These are phyloP conservation scores for Watsonalla cultraria DNA, from an alignment of 2,888 invertebrate genomes.

Conservation along the genomic window DNA sequence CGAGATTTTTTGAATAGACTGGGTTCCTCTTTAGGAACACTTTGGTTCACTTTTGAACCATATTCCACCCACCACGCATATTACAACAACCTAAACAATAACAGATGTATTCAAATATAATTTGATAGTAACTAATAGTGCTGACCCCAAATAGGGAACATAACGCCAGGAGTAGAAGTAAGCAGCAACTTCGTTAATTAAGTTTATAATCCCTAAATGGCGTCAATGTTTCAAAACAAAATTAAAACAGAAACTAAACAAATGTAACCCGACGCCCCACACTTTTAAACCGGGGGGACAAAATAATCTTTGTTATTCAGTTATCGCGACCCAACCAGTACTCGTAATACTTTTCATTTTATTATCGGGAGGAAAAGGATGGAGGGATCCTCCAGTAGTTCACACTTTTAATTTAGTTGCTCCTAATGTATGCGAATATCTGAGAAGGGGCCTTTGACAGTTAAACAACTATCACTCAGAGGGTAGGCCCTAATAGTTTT, in stretches of 20 bases:
- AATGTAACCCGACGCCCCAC: constrained; percentile 25
- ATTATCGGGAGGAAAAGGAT: constrained; percentile 53
- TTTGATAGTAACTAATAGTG: too few relatives aligned
- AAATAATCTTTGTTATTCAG: constrained; percentile 57
- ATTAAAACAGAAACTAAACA: constrained; percentile 9
- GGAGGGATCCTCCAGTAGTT: constrained; percentile 52
- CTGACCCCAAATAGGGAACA: too few relatives aligned
- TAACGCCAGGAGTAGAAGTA: too few relatives aligned
- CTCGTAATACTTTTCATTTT: constrained; percentile 72
- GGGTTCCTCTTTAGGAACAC: too few relatives aligned
- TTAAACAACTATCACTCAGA: constrained; percentile 73
- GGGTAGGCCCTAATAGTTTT: constrained; percentile 73
- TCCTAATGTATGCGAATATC: constrained; percentile 74
- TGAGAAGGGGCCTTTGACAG: constrained; percentile 57
- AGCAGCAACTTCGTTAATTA: background rate
- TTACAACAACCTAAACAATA: too few relatives aligned
- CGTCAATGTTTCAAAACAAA: background rate
- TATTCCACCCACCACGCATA: too few relatives aligned
- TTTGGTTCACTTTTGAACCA: too few relatives aligned
- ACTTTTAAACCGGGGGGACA: constrained; percentile 47
- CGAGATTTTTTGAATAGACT: too few relatives aligned
- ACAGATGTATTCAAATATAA: too few relatives aligned
- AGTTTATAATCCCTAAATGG: background rate
- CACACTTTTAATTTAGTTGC: constrained; percentile 78
- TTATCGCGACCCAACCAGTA: constrained; percentile 61